Evolutionary conservation across 2,113 vertebrate genomes (phyloP).

Genomic region (Myocastor coypus): DNA sequence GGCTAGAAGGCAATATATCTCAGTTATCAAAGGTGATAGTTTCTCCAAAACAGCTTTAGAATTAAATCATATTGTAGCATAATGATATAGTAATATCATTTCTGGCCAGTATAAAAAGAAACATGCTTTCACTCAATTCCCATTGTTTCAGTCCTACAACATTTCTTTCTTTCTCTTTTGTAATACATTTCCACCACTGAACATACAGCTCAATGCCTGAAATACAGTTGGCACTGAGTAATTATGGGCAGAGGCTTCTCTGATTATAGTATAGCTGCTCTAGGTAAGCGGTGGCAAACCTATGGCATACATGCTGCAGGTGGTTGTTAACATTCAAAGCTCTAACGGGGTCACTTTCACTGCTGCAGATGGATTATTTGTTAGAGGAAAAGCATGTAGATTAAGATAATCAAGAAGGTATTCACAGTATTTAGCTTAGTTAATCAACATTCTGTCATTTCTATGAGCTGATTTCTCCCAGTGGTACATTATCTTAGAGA

Average conservation of each 20-base stretch:
- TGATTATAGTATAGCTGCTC: not conserved
- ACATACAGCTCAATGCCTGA: not conserved
- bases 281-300: not conserved
- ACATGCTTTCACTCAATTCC: not conserved
- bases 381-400: not conserved
- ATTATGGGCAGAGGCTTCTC: not conserved
- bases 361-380: constrained; percentile 5
- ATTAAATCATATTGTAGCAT: constrained; percentile 51
- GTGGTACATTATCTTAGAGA: constrained; percentile 20
- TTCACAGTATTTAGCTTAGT: constrained; percentile 56
- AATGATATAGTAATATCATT: constrained; percentile 16
- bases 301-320: not conserved
- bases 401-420: constrained; percentile 55
- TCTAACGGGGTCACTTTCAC: not conserved
- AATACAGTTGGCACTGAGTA: constrained; percentile 31
- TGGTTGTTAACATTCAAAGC: not conserved
- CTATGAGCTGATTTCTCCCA: constrained; percentile 43
- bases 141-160: constrained; percentile 27
- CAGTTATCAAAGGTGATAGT: constrained; percentile 29
- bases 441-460: constrained; percentile 33
- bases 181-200: not conserved
- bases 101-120: not conserved
- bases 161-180: constrained; percentile 25
- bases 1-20: constrained; percentile 43
- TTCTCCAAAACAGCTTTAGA: constrained; percentile 48